A percentile compares a stretch with the other conserved stretches of the same genome.
Conservation (phyloP, 2,797 vertebrate species). For the Alauda arvensis region DNA sequence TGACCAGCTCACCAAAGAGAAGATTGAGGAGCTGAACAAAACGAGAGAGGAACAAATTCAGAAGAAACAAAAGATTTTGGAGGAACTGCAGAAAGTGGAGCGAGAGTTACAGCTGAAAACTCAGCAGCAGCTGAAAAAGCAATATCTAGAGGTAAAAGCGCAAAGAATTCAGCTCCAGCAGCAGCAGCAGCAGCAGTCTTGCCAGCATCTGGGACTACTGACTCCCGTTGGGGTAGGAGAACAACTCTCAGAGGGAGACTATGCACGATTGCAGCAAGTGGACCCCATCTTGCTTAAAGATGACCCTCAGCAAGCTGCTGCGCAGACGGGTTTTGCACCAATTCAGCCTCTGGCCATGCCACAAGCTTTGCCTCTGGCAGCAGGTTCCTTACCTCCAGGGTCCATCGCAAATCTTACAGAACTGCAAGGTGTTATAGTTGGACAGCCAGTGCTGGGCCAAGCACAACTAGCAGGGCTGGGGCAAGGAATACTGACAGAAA, state of each 20-base stretch:
- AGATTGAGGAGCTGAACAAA: slow-evolving; percentile 84
- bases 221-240: slow-evolving; percentile 80
- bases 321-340: slow-evolving; percentile 80
- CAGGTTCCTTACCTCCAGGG: slow-evolving; percentile 80
- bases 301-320: slow-evolving; percentile 77
- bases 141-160: slow-evolving; percentile 82
- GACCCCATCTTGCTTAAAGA: slow-evolving; percentile 81
- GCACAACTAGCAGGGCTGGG: slow-evolving; percentile 83
- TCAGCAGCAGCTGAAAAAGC: slow-evolving; percentile 83
- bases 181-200: slow-evolving; percentile 76
- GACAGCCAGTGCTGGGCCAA: slow-evolving; percentile 84
- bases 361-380: slow-evolving; percentile 79
- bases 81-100: slow-evolving; percentile 83
- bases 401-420: slow-evolving; percentile 83
- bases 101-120: slow-evolving; percentile 82
- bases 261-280: slow-evolving; percentile 80
- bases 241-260: slow-evolving; percentile 81
- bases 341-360: slow-evolving; percentile 82
- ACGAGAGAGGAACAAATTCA: slow-evolving; percentile 83
- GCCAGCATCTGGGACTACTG: slow-evolving; percentile 79
- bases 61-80: slow-evolving; percentile 85
- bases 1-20: slow-evolving; percentile 84
- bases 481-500: slow-evolving; percentile 83
- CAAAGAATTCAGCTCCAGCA: slow-evolving; percentile 82
- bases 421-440: slow-evolving; percentile 84